Percentiles rank a stretch among this genome's conserved stretches.
Conservation (phyloP, 23 tunicate species). For the Ciona savignyi region DNA sequence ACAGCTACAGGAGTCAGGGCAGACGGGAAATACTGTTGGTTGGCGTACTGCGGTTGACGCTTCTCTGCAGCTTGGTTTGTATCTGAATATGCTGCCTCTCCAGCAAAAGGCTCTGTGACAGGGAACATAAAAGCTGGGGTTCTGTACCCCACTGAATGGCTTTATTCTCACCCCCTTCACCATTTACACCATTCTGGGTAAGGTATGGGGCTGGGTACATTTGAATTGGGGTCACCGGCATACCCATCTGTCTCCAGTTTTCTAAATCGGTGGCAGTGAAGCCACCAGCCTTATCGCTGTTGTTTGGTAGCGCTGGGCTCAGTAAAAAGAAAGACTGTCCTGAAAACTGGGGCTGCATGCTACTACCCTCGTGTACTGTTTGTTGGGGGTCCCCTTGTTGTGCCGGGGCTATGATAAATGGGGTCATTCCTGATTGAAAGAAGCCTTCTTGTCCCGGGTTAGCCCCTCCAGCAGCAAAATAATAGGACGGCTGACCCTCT, state of each 20-base stretch:
- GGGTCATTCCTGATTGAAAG: constrained; percentile 34
- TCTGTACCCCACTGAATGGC: constrained; percentile 26
- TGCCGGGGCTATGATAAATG: constrained; percentile 35
- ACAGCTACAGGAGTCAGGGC: constrained; percentile 66
- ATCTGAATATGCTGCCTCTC: background rate
- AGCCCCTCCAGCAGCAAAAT: constrained; percentile 29
- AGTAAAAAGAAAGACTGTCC: constrained; percentile 40
- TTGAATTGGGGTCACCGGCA: constrained; percentile 79
- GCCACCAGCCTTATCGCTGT: constrained; percentile 36
- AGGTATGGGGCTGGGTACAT: constrained; percentile 69
- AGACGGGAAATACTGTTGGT: constrained; percentile 44
- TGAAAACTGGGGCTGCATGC: constrained; percentile 27
- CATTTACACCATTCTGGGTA: constrained; percentile 23
- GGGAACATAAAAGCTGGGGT: constrained; percentile 65
- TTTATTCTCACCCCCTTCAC: constrained; percentile 22
- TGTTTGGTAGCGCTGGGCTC: constrained; percentile 55
- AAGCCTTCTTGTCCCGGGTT: constrained; percentile 15
- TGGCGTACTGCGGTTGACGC: constrained; percentile 5
- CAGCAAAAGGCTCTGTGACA: constrained; percentile 20
- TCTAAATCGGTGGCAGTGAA: constrained; percentile 56
- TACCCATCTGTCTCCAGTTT: constrained; percentile 42
- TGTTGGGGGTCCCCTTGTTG: constrained; percentile 29
- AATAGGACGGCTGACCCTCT: constrained; percentile 49
- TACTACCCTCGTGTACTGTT: constrained; percentile 27
- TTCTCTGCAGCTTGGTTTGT: constrained; percentile 1